Conservation (phyloP, 2,797 vertebrate genomes). For the Clarias laeviceps region DNA sequence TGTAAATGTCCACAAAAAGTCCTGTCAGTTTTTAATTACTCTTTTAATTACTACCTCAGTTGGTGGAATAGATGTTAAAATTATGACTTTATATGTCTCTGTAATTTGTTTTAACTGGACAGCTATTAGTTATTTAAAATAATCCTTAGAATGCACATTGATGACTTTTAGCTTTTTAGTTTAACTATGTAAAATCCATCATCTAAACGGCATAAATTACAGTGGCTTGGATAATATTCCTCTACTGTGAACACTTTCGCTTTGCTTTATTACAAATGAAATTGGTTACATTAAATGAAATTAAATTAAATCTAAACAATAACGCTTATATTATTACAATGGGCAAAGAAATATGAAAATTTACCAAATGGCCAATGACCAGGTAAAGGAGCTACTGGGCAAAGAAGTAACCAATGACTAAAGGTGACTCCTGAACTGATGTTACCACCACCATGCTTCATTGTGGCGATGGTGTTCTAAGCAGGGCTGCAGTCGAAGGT, state of each 20-base stretch:
- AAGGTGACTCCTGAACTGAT: background rate
- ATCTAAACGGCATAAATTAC: background rate
- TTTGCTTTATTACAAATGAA: background rate
- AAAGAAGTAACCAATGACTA: background rate
- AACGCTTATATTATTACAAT: too few relatives aligned
- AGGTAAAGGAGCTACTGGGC: background rate
- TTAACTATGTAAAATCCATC: background rate
- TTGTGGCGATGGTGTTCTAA: background rate
- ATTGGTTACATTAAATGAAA: background rate
- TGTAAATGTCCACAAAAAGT: background rate
- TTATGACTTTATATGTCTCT: slow-evolving; percentile 1
- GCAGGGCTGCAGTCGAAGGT: too few relatives aligned
- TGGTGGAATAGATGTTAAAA: background rate
- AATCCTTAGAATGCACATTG: background rate
- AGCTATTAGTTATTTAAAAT: slow-evolving; percentile 9
- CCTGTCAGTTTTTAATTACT: background rate
- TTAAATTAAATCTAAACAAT: background rate
- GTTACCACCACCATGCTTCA: background rate
- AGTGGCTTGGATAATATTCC: background rate
- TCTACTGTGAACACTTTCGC: background rate
- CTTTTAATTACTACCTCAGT: background rate
- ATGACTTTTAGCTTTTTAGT: background rate
- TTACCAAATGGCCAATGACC: background rate
- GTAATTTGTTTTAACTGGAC: slow-evolving; percentile 6
- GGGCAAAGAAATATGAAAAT: background rate